Base-by-base conservation (phyloP, 2,797 vertebrate species). In the Euphonia xanthogaster region DNA sequence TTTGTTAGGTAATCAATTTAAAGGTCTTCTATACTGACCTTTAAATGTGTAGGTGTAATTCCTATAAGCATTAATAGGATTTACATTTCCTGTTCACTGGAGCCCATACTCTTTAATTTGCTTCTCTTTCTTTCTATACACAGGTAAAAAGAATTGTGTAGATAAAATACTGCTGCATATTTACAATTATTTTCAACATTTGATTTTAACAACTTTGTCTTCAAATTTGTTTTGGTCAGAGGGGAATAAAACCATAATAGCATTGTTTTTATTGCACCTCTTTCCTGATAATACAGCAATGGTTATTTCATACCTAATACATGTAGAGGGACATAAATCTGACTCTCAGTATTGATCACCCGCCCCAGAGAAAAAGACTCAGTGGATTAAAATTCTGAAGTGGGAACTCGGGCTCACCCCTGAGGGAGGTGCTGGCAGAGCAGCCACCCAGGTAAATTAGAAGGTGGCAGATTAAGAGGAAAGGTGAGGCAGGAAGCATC, bases 331-430 rank as follows among this genome's bases (percentile, higher is more conserved):
- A 92, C 77, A 44, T 76, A 79, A 95, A 93, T 93, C 60, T 92
- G 90, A 71, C 76, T 62, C 54, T 50, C 35, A n/a, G 62, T 91
- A 96, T 95, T 95, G 94, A 96, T 96, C 95, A 88, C 39, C 58
- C 28, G 39, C 47, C 42, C n/a, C 50, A 82, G 77, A 23, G 35
- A 72, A 91, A 60, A 55, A 65, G 44, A 77, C 76, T 96, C 93
- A 76, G 54, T 84, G 91, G 87, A 95, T 97, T 97, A 96, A 97
- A 93, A 94, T 90, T 92, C 90, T 96, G 75, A 82, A 78, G 84
- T 70, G 68, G 73, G 95, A 86, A 57, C 35, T 47, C 91, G 86
- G 82, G 30, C 76, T 93, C 16, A n/a, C 53, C 84, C 89, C 92
- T 81, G 75, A 85, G 65, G 83, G 90, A 97, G 44, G 33, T 92